Evolutionary conservation across 2,888 invertebrate species (phyloP).

Genomic region (Fragum sueziense): DNA sequence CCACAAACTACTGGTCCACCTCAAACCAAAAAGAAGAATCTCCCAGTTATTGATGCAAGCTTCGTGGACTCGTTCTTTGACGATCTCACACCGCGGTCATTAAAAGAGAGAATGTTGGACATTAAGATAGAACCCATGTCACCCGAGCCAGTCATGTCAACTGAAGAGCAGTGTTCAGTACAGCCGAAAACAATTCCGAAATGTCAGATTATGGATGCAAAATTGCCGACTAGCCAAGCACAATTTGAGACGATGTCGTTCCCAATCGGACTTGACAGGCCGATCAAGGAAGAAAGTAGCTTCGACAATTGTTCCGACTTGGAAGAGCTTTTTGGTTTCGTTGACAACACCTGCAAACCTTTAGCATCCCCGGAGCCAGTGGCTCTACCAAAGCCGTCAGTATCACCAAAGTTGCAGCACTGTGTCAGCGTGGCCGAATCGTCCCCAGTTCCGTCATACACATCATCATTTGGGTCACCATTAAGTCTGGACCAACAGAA

Average conservation of each 20-base stretch:
- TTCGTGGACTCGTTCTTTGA: slow-evolving; percentile 73
- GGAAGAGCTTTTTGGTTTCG: slow-evolving; percentile 66
- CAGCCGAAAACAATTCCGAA: not conserved
- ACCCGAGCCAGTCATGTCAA: slow-evolving; percentile 31
- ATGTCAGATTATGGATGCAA: not conserved
- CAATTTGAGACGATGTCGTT: not conserved
- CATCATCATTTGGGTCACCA: slow-evolving; percentile 42
- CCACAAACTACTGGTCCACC: slow-evolving; percentile 11
- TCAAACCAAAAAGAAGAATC: slow-evolving; percentile 57
- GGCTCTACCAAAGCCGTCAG: slow-evolving; percentile 24
- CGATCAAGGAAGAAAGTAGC: slow-evolving; percentile 46
- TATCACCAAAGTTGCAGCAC: slow-evolving; percentile 35
- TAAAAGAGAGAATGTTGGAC: slow-evolving; percentile 31
- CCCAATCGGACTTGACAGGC: not conserved
- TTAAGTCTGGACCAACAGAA: slow-evolving; percentile 28
- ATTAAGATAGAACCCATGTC: slow-evolving; percentile 56
- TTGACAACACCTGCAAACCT: slow-evolving; percentile 42
- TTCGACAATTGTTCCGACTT: slow-evolving; percentile 62
- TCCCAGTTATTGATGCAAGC: slow-evolving; percentile 70
- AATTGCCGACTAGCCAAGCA: not conserved
- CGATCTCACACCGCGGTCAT: slow-evolving; percentile 52
- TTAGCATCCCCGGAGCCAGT: not conserved
- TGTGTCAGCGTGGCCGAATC: slow-evolving; percentile 28
- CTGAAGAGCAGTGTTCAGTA: not conserved
- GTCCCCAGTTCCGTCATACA: slow-evolving; percentile 39